phyloP scores from a whole-genome alignment of 2,113 vertebrate species.

The Lasiurus cinereus region DNA sequence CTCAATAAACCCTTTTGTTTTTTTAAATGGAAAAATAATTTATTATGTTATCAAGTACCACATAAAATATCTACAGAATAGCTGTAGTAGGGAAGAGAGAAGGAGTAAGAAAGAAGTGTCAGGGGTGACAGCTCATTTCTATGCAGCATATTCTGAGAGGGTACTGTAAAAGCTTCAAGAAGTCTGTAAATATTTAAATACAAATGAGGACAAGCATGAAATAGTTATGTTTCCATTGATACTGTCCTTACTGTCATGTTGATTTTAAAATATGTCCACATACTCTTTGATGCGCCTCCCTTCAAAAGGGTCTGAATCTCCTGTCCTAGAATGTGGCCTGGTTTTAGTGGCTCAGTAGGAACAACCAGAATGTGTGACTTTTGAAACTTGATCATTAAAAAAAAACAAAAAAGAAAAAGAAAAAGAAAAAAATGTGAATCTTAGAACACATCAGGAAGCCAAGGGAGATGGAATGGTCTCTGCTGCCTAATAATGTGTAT shows the following conservation, averaged over 20 bases:
- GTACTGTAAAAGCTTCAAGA: background rate
- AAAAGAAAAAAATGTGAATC: background rate
- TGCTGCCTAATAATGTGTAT: background rate
- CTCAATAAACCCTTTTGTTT: background rate
- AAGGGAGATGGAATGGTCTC: background rate
- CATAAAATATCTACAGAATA: slow-evolving; percentile 27
- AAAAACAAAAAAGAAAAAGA: background rate
- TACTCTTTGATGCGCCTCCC: too few species aligned
- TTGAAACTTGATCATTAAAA: too few species aligned
- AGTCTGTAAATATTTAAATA: background rate
- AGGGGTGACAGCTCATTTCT: slow-evolving; percentile 1
- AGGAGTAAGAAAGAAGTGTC: slow-evolving; percentile 2
- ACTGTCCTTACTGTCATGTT: too few species aligned
- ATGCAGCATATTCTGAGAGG: background rate
- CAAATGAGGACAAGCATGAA: slow-evolving; percentile 15
- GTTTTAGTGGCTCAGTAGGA: too few species aligned
- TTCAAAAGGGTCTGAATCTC: too few species aligned
- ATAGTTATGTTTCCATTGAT: background rate
- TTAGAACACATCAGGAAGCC: background rate
- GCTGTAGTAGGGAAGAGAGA: background rate
- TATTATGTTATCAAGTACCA: slow-evolving; percentile 38
- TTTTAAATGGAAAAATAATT: background rate
- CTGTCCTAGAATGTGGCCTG: too few species aligned
- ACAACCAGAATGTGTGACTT: too few species aligned
- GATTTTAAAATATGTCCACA: too few species aligned